phyloP scores from a whole-genome alignment of 2,797 vertebrate species.

The Danio albolineatus region DNA sequence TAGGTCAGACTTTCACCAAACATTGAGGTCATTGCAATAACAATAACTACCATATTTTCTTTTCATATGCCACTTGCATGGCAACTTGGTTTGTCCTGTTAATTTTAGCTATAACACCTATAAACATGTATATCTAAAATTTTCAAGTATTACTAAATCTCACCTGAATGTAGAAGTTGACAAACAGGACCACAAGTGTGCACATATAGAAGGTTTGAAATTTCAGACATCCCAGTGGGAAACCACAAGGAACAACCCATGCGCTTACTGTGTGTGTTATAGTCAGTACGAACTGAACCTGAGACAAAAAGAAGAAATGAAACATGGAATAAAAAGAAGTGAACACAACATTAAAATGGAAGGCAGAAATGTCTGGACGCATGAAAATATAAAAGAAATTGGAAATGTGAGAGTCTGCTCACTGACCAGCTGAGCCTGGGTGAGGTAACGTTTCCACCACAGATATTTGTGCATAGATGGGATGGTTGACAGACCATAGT shows the following conservation, averaged over 20 bases:
- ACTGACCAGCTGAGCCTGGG: constrained; percentile 85
- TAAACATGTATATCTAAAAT: too few species aligned
- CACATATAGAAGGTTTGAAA: constrained; percentile 90
- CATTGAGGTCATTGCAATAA: too few species aligned
- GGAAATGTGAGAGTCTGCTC: neutral
- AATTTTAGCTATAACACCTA: too few species aligned
- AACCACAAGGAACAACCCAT: constrained; percentile 83
- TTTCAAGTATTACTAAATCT: constrained; percentile 19
- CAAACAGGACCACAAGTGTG: constrained; percentile 84
- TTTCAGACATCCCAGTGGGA: constrained; percentile 85
- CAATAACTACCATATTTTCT: too few species aligned
- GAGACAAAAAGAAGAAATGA: constrained; percentile 40
- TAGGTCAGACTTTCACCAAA: too few species aligned
- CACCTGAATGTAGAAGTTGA: constrained; percentile 89
- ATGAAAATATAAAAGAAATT: neutral
- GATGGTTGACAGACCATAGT: constrained; percentile 86
- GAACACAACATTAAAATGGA: neutral
- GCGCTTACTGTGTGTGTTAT: constrained; percentile 86
- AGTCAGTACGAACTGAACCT: constrained; percentile 87
- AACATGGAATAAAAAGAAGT: neutral
- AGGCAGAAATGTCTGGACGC: neutral
- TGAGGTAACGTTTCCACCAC: constrained; percentile 92
- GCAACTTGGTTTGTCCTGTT: too few species aligned
- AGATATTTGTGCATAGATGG: constrained; percentile 87
- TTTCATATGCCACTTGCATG: too few species aligned